phyloP scores from a whole-genome alignment of 1,140 invertebrate genomes.

The Mylabris phalerata region DNA sequence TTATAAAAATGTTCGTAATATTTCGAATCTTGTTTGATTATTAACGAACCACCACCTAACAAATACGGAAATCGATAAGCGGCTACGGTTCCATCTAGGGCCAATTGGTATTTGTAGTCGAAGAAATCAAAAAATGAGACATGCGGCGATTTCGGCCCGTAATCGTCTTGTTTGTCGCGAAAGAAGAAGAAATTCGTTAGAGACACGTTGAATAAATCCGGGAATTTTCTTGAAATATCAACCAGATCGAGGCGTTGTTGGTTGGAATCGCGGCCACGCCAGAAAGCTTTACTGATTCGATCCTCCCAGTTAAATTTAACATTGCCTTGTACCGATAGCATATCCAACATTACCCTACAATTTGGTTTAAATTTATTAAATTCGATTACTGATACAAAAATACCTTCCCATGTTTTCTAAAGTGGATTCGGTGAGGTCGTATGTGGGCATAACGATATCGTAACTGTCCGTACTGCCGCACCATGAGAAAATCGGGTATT shows the following conservation, averaged over 20 bases:
- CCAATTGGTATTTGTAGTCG: constrained; percentile 93
- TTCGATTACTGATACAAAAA: not conserved
- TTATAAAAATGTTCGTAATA: constrained; percentile 95
- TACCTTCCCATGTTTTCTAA: constrained; percentile 86
- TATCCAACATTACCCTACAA: constrained; percentile 77
- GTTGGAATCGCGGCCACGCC: constrained; percentile 86
- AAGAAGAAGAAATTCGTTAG: constrained; percentile 98
- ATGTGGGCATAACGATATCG: constrained; percentile 93
- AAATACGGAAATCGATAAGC: constrained; percentile 92
- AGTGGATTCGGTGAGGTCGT: constrained; percentile 88
- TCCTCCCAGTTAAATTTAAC: constrained; percentile 64
- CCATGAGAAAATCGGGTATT: constrained; percentile 92
- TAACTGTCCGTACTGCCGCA: constrained; percentile 77
- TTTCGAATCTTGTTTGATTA: constrained; percentile 87
- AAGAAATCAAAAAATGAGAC: constrained; percentile 94
- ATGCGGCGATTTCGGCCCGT: constrained; percentile 76
- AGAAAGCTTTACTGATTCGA: constrained; percentile 75
- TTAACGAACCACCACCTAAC: constrained; percentile 74
- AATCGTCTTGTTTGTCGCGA: constrained; percentile 71
- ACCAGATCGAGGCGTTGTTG: constrained; percentile 77
- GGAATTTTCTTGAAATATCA: constrained; percentile 66
- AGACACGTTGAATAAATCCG: constrained; percentile 82
- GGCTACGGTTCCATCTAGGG: constrained; percentile 93
- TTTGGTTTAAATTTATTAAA: not conserved
- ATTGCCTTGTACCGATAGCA: constrained; percentile 82